A percentile compares a stretch with the other conserved stretches of the same genome.
These are phyloP conservation scores for Diachrysia chrysitis DNA, from an alignment of 2,888 invertebrate species.

Conservation along the genomic window DNA sequence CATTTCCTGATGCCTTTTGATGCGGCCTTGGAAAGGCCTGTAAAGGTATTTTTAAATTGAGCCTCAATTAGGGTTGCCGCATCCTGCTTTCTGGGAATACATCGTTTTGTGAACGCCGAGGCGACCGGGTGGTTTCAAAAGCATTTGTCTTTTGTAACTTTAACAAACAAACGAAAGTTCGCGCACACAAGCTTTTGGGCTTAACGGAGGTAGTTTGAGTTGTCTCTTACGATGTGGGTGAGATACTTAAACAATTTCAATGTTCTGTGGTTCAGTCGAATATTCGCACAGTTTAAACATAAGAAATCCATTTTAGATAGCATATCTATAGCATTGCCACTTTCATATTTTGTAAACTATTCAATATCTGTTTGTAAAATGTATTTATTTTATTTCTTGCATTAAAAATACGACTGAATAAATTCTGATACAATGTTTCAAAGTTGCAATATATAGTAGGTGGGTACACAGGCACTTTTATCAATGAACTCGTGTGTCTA, in stretches of 20 bases:
- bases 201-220: conserved; percentile 8
- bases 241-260: background rate
- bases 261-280: background rate
- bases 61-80: conserved; percentile 37
- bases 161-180: conserved; percentile 24
- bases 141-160: conserved; percentile 29
- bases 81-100: conserved; percentile 14
- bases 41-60: conserved; percentile 51
- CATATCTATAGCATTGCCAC: too few species aligned
- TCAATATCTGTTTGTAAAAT: too few species aligned
- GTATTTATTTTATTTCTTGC: too few species aligned
- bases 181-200: conserved; percentile 14
- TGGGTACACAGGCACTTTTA: too few species aligned
- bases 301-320: too few species aligned
- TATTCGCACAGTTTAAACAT: background rate
- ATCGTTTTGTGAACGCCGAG: conserved; percentile 16
- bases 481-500: too few species aligned
- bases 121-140: conserved; percentile 37
- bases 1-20: conserved; percentile 51
- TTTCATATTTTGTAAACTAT: too few species aligned
- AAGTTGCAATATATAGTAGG: too few species aligned
- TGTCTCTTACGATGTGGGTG: conserved; percentile 12
- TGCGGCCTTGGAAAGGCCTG: conserved; percentile 33
- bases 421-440: too few species aligned
- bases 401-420: too few species aligned